Evolutionary conservation across 2,888 invertebrate genomes (phyloP).

Genomic region (Trichopria drosophilae): DNA sequence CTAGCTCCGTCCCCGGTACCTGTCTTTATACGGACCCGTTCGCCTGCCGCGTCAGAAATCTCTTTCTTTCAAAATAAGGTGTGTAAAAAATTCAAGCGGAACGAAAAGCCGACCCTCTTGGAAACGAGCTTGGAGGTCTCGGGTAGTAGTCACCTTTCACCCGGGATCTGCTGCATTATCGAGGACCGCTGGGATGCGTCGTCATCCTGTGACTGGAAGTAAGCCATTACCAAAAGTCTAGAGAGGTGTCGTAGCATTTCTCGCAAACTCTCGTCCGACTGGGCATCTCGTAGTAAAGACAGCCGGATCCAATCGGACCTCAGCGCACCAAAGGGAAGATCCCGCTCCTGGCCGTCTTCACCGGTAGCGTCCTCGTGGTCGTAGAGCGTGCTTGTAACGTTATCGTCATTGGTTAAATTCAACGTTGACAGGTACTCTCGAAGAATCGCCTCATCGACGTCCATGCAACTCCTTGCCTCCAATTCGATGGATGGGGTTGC

Average conservation of each 20-base stretch:
- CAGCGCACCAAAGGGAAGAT: conserved; percentile 41
- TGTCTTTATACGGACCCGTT: no score
- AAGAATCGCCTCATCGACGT: conserved; percentile 11
- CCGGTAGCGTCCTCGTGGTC: not conserved
- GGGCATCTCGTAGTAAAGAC: conserved; percentile 31
- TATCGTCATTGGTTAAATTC: conserved; percentile 3
- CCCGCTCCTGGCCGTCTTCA: conserved; percentile 26
- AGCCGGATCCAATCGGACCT: conserved; percentile 44
- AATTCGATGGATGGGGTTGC: no score
- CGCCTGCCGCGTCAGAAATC: no score
- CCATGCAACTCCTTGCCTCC: conserved; percentile 9
- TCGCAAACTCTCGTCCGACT: conserved; percentile 36
- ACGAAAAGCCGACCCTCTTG: no score
- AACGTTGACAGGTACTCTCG: conserved; percentile 15
- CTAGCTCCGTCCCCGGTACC: no score
- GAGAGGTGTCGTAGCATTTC: conserved; percentile 39
- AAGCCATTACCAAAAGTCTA: conserved; percentile 38
- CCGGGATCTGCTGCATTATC: no score
- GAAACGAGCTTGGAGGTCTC: no score
- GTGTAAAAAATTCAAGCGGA: no score
- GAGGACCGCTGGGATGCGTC: no score
- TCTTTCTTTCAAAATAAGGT: no score
- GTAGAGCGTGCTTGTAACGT: not conserved
- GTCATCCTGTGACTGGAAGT: no score
- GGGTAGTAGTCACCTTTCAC: no score